These are phyloP conservation scores for Oreocharis arfaki DNA, from an alignment of 2,113 vertebrate genomes.

Conservation along the genomic window DNA sequence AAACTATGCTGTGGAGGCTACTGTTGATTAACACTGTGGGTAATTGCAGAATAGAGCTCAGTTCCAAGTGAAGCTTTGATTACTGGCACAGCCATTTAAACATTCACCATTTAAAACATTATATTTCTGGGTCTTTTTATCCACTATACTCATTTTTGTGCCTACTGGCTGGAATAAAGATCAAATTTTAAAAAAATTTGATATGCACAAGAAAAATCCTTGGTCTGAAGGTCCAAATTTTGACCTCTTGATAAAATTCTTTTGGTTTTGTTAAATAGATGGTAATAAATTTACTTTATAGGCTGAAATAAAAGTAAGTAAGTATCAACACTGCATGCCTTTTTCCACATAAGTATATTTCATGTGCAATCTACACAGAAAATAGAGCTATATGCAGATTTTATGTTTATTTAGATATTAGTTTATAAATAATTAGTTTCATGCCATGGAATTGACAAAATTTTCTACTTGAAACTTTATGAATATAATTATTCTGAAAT, in stretches of 20 bases:
- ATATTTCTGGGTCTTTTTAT: not conserved
- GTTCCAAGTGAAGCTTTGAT: not conserved
- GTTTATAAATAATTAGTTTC: not conserved
- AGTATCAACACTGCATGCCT: not conserved
- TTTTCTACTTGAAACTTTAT: not conserved
- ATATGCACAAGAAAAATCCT: not conserved
- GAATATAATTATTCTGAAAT: not conserved
- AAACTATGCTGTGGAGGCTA: not conserved
- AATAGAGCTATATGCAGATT: not conserved
- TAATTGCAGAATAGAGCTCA: not conserved
- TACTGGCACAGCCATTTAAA: not conserved
- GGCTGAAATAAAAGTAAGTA: not conserved
- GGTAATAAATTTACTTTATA: not conserved
- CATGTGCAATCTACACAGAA: not conserved
- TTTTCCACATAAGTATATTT: not conserved
- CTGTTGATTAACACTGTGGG: not conserved
- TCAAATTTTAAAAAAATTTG: not conserved
- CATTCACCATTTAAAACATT: not conserved
- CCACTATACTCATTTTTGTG: not conserved
- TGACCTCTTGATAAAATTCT: not conserved
- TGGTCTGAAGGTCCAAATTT: not conserved
- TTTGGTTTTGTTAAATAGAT: not conserved
- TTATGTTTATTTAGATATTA: not conserved
- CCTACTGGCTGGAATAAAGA: not conserved
- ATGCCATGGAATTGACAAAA: not conserved